phyloP scores from a whole-genome alignment of 2,797 vertebrate species.

The Gymnodraco acuticeps region DNA sequence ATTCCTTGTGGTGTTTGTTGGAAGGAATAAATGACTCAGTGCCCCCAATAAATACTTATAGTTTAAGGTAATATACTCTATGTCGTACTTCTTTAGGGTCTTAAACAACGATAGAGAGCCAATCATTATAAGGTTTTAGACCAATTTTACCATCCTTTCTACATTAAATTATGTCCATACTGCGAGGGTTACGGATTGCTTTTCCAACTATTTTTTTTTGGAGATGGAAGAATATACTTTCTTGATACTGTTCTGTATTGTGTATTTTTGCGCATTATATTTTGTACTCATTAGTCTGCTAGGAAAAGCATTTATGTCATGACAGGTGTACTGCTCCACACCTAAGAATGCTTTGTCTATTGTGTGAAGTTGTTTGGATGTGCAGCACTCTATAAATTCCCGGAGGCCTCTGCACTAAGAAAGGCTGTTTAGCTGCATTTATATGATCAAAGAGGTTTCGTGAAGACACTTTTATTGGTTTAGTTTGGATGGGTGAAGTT shows the following conservation, averaged over 20 bases:
- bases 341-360: too few relatives aligned
- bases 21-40: neutral
- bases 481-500: conserved; percentile 19
- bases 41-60: neutral
- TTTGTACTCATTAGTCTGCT: neutral
- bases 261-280: too few relatives aligned
- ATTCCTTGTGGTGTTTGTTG: conserved; percentile 4
- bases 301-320: neutral
- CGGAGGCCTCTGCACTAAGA: neutral
- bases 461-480: conserved; percentile 8
- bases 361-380: too few relatives aligned
- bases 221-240: too few relatives aligned
- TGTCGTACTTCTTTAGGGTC: neutral
- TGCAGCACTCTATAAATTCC: too few relatives aligned
- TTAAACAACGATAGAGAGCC: conserved; percentile 15
- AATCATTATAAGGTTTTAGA: conserved; percentile 9
- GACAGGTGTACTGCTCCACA: too few relatives aligned
- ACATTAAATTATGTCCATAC: neutral
- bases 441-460: conserved; percentile 3
- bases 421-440: neutral
- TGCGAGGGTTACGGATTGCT: neutral
- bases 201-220: too few relatives aligned
- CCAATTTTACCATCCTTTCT: conserved; percentile 1
- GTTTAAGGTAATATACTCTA: neutral
- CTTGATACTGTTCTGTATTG: neutral